Evolutionary conservation across 2,888 invertebrate species (phyloP).

Genomic region (Carterocephalus palaemon): DNA sequence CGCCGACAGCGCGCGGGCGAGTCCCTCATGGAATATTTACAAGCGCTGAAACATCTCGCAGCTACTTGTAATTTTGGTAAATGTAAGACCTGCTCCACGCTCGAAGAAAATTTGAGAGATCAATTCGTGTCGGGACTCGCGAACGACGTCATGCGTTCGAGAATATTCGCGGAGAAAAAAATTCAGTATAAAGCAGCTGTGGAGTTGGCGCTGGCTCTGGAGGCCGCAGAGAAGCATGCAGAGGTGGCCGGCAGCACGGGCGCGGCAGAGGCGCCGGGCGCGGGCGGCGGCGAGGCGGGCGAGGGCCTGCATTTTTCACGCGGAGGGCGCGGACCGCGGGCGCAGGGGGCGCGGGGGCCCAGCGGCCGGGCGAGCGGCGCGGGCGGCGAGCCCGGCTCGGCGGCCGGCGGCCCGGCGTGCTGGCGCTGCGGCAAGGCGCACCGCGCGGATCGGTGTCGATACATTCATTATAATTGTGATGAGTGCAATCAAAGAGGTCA

Average conservation of each 20-base stretch:
- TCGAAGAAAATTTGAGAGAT: conserved; percentile 27
- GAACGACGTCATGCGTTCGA: conserved; percentile 33
- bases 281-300: conserved; percentile 25
- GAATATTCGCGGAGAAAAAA: conserved; percentile 35
- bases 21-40: conserved; percentile 29
- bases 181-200: conserved; percentile 34
- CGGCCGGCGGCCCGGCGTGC: conserved; percentile 6
- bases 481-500: conserved; percentile 32
- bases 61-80: conserved; percentile 29
- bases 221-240: conserved; percentile 24
- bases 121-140: conserved; percentile 26
- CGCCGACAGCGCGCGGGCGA: conserved; percentile 24
- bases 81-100: conserved; percentile 1
- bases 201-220: conserved; percentile 35
- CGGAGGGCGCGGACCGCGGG: conserved; percentile 3
- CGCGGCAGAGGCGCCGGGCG: conserved; percentile 13
- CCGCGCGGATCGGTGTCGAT: conserved; percentile 31
- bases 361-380: conserved; percentile 23
- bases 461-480: conserved; percentile 32
- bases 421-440: conserved; percentile 15
- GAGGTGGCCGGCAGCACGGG: conserved; percentile 1
- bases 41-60: conserved; percentile 30
- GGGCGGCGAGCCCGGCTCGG: conserved; percentile 7
- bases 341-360: conserved; percentile 20
- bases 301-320: conserved; percentile 10